phyloP scores from a whole-genome alignment of 2,888 invertebrate species.

The Coremacera marginata region DNA sequence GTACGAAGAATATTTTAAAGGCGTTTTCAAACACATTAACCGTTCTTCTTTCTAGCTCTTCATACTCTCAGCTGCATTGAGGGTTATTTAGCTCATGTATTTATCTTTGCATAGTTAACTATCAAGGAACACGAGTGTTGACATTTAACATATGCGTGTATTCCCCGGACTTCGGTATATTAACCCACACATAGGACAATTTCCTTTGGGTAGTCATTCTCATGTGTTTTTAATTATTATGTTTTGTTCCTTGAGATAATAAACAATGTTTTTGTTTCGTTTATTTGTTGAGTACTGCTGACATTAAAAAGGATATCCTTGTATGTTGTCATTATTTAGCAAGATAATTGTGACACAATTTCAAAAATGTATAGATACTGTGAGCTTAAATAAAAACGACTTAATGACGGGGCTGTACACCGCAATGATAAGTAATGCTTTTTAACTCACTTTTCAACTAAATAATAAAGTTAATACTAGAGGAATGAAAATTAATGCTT shows the following conservation, averaged over 20 bases:
- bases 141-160: slow-evolving; percentile 58
- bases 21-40: not conserved
- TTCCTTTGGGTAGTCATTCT: not conserved
- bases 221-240: slow-evolving; percentile 57
- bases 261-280: slow-evolving; percentile 5
- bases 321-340: slow-evolving; percentile 56
- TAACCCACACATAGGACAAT: too few relatives aligned
- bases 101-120: slow-evolving; percentile 29
- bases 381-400: not conserved
- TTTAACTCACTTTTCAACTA: slow-evolving; percentile 52
- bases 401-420: slow-evolving; percentile 14
- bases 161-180: too few relatives aligned
- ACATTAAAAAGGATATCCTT: slow-evolving; percentile 28
- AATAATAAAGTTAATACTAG: slow-evolving; percentile 37
- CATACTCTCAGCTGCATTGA: not conserved
- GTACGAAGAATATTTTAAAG: not conserved
- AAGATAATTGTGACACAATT: slow-evolving; percentile 59
- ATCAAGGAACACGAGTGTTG: slow-evolving; percentile 47
- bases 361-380: not conserved
- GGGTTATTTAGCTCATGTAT: slow-evolving; percentile 26
- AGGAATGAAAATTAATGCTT: too few relatives aligned
- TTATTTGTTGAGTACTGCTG: not conserved
- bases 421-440: not conserved
- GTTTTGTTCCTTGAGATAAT: not conserved
- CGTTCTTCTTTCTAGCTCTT: not conserved